Evolutionary conservation across 2,888 invertebrate genomes (phyloP).

Genomic region (Zootermopsis nevadensis): DNA sequence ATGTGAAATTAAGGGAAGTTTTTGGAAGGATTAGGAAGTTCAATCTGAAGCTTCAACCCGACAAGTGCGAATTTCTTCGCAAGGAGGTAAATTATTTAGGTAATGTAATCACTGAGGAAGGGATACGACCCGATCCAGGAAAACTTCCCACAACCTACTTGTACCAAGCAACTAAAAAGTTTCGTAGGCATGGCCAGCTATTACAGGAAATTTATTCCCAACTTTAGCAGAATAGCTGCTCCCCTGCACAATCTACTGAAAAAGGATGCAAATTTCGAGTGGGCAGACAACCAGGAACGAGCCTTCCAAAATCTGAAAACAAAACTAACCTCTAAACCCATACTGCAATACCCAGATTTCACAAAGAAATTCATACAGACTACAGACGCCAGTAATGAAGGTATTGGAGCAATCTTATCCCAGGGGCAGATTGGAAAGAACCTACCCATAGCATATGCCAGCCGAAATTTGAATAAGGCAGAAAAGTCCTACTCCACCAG

Average conservation of each 20-base stretch:
- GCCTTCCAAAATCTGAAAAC: constrained; percentile 40
- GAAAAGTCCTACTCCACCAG: constrained; percentile 60
- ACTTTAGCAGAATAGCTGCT: neutral
- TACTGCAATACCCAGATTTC: constrained; percentile 53
- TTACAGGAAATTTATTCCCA: constrained; percentile 14
- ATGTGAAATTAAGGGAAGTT: constrained; percentile 53
- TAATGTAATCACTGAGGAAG: constrained; percentile 55
- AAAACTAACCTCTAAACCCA: constrained; percentile 30
- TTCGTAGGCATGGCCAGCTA: constrained; percentile 11
- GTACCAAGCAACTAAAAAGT: constrained; percentile 53
- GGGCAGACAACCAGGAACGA: constrained; percentile 35
- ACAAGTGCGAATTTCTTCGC: constrained; percentile 57
- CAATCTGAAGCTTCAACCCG: constrained; percentile 56
- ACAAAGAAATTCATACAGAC: constrained; percentile 56
- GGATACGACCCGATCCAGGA: constrained; percentile 55
- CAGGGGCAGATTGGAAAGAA: constrained; percentile 57
- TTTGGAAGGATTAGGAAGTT: constrained; percentile 54
- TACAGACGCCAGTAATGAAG: constrained; percentile 59
- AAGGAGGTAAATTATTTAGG: constrained; percentile 56
- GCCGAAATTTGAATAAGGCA: constrained; percentile 57
- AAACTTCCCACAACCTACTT: constrained; percentile 54
- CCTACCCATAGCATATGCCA: constrained; percentile 59
- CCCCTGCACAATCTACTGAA: constrained; percentile 9
- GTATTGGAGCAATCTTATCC: constrained; percentile 57
- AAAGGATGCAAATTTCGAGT: constrained; percentile 22